A percentile compares a stretch with the other conserved stretches of the same genome.
phyloP scores from a whole-genome alignment of 2,113 vertebrate genomes.

The Microcebus tavaratra region DNA sequence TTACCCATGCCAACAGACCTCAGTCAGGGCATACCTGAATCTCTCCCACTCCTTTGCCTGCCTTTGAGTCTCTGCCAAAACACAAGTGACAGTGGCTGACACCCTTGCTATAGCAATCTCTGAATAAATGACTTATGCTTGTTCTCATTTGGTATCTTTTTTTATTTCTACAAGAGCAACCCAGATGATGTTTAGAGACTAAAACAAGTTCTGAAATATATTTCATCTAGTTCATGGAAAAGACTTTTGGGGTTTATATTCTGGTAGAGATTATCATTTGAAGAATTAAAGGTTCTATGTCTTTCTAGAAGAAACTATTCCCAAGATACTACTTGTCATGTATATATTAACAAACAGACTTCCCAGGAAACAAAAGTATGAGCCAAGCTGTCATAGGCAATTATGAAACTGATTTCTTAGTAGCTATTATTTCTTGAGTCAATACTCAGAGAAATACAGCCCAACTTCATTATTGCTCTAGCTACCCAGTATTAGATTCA shows the following conservation, averaged over 20 bases:
- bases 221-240: not conserved
- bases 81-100: not conserved
- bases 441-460: not conserved
- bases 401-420: not conserved
- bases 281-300: constrained; percentile 15
- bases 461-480: not conserved
- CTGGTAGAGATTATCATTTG: not conserved
- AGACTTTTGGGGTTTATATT: not conserved
- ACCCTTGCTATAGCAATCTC: not conserved
- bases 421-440: not conserved
- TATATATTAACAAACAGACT: not conserved
- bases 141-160: constrained; percentile 17
- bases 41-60: not conserved
- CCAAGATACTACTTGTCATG: not conserved
- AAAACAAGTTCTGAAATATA: constrained; percentile 13
- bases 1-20: not conserved
- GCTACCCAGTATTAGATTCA: not conserved
- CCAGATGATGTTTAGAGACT: not conserved
- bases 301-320: constrained; percentile 17
- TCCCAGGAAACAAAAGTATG: not conserved
- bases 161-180: constrained; percentile 10
- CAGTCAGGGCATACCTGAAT: not conserved
- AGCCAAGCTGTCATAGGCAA: not conserved
- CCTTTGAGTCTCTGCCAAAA: not conserved
- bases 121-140: not conserved